These are phyloP conservation scores for Decapterus maruadsi DNA, from an alignment of 2,797 vertebrate genomes.

Conservation along the genomic window DNA sequence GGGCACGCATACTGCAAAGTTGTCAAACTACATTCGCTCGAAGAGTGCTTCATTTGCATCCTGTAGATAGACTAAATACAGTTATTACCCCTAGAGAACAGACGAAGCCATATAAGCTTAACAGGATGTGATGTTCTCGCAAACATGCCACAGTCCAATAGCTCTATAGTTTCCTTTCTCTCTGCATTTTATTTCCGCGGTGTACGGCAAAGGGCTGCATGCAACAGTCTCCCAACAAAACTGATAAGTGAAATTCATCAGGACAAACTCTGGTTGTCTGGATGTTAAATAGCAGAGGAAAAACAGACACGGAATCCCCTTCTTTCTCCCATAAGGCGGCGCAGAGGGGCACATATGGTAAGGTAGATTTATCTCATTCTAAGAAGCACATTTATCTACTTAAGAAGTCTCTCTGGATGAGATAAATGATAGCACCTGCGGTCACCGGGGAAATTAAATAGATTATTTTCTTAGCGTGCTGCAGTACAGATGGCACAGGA, in stretches of 20 bases:
- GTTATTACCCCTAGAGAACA: slow-evolving; percentile 39
- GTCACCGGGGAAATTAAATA: slow-evolving; percentile 80
- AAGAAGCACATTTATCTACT: slow-evolving; percentile 78
- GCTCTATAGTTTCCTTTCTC: background rate
- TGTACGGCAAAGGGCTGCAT: background rate
- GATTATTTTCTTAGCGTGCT: slow-evolving; percentile 77
- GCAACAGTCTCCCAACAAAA: slow-evolving; percentile 23
- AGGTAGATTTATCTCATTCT: slow-evolving; percentile 73
- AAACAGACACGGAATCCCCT: slow-evolving; percentile 31
- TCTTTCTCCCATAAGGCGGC: slow-evolving; percentile 53
- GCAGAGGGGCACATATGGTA: slow-evolving; percentile 68
- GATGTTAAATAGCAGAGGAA: slow-evolving; percentile 31
- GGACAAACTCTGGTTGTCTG: slow-evolving; percentile 26
- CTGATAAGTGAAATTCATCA: slow-evolving; percentile 43
- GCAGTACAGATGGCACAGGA: slow-evolving; percentile 72
- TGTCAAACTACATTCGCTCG: slow-evolving; percentile 57
- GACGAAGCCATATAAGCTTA: slow-evolving; percentile 28
- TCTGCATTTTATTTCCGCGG: background rate
- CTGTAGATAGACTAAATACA: slow-evolving; percentile 23
- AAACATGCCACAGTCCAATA: slow-evolving; percentile 24
- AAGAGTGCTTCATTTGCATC: slow-evolving; percentile 45
- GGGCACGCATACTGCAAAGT: slow-evolving; percentile 40
- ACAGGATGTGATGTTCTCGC: slow-evolving; percentile 36
- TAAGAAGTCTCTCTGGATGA: slow-evolving; percentile 75
- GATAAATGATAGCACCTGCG: slow-evolving; percentile 80